These are phyloP conservation scores for Monochamus alternatus DNA, from an alignment of 2,888 invertebrate species.

Conservation along the genomic window DNA sequence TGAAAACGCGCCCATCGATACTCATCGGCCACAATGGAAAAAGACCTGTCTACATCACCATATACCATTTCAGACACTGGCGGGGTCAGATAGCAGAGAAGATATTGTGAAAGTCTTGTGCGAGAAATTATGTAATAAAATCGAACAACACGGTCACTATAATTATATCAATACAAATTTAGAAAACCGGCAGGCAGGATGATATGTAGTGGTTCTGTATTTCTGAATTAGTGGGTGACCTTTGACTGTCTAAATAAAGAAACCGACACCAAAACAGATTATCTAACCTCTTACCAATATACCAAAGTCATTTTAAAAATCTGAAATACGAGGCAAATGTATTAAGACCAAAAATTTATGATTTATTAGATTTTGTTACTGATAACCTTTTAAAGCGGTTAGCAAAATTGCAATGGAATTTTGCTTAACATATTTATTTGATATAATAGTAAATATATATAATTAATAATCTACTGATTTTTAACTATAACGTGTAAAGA, in stretches of 20 bases:
- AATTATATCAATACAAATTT: background rate
- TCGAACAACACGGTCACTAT: background rate
- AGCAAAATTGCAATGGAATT: too few species aligned
- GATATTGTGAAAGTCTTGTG: background rate
- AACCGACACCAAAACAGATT: background rate
- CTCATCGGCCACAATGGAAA: constrained; percentile 59
- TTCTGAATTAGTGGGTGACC: constrained; percentile 6
- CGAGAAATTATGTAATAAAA: constrained; percentile 7
- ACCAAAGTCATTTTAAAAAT: too few species aligned
- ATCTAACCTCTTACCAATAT: background rate
- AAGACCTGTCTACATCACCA: constrained; percentile 44
- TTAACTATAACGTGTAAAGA: too few species aligned
- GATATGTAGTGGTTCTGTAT: background rate
- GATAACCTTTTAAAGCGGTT: too few species aligned
- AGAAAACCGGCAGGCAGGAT: background rate
- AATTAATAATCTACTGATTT: too few species aligned
- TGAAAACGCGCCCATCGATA: constrained; percentile 60
- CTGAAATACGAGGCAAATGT: too few species aligned
- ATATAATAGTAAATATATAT: too few species aligned
- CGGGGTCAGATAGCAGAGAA: background rate
- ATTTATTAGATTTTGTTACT: too few species aligned
- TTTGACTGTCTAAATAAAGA: background rate
- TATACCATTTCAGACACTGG: constrained; percentile 32
- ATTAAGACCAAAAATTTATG: too few species aligned
- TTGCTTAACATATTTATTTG: too few species aligned